phyloP scores from a whole-genome alignment of 2,888 invertebrate species.

The Agelastica alni region DNA sequence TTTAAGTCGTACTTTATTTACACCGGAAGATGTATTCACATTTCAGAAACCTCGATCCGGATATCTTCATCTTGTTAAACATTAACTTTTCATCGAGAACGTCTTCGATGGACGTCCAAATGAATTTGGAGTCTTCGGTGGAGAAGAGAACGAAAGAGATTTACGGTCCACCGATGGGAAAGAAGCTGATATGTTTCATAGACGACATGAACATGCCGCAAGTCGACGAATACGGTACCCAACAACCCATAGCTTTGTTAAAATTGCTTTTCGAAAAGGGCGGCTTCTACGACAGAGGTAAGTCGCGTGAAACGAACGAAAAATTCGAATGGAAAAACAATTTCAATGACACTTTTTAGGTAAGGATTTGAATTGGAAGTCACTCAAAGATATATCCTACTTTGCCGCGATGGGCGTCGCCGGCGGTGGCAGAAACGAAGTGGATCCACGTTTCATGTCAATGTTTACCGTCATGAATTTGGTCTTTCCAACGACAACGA shows the following conservation, averaged over 20 bases:
- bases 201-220: conserved; percentile 96
- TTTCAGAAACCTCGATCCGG: conserved; percentile 64
- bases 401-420: conserved; percentile 86
- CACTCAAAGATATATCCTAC: conserved; percentile 79
- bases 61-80: conserved; percentile 75
- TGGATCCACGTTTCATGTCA: conserved; percentile 89
- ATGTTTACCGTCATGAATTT: conserved; percentile 89
- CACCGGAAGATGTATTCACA: background rate
- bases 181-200: conserved; percentile 85
- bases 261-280: conserved; percentile 87
- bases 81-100: conserved; percentile 93
- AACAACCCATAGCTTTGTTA: conserved; percentile 91
- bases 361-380: conserved; percentile 91
- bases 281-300: conserved; percentile 86
- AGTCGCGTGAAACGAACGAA: no score
- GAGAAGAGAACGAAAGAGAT: conserved; percentile 90
- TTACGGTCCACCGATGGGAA: conserved; percentile 88
- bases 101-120: conserved; percentile 87
- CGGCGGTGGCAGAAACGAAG: conserved; percentile 87
- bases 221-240: conserved; percentile 87
- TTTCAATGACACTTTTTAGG: no score
- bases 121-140: conserved; percentile 82
- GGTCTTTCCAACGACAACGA: conserved; percentile 77
- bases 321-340: no score
- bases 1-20: background rate